Evolutionary conservation across 1,140 invertebrate genomes (phyloP).

Genomic region (Hycleus phaleratus): DNA sequence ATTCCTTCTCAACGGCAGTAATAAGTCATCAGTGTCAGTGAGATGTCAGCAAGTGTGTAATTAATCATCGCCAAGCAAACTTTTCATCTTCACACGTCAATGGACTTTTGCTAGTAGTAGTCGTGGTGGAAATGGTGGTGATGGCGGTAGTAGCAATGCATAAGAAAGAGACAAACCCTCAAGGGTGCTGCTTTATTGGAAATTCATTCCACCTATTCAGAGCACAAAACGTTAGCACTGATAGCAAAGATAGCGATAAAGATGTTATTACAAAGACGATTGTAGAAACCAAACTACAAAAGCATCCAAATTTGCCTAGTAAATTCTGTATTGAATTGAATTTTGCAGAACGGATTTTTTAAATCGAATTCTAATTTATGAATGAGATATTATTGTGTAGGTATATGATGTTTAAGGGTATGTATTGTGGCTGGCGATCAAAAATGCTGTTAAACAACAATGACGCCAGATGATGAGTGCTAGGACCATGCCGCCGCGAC

Average conservation of each 20-base stretch:
- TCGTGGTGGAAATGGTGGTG: too few relatives aligned
- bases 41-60: slow-evolving; percentile 23
- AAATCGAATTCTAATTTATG: too few relatives aligned
- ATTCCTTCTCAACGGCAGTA: slow-evolving; percentile 15
- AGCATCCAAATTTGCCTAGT: too few relatives aligned
- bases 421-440: neutral
- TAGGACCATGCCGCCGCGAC: slow-evolving; percentile 21
- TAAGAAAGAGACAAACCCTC: too few relatives aligned
- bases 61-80: slow-evolving; percentile 24
- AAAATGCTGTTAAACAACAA: slow-evolving; percentile 3
- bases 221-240: too few relatives aligned
- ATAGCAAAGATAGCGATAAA: too few relatives aligned
- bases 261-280: slow-evolving; percentile 1
- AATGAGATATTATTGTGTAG: too few relatives aligned
- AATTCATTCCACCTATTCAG: slow-evolving; percentile 13
- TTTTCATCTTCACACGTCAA: slow-evolving; percentile 19
- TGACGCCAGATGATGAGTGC: slow-evolving; percentile 4
- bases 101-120: neutral
- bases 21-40: slow-evolving; percentile 26
- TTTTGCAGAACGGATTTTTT: too few relatives aligned
- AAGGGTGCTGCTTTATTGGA: slow-evolving; percentile 1
- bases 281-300: too few relatives aligned
- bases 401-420: too few relatives aligned
- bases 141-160: too few relatives aligned
- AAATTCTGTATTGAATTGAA: too few relatives aligned